phyloP scores from a whole-genome alignment of 2,888 invertebrate species.

The Mayetiola destructor region DNA sequence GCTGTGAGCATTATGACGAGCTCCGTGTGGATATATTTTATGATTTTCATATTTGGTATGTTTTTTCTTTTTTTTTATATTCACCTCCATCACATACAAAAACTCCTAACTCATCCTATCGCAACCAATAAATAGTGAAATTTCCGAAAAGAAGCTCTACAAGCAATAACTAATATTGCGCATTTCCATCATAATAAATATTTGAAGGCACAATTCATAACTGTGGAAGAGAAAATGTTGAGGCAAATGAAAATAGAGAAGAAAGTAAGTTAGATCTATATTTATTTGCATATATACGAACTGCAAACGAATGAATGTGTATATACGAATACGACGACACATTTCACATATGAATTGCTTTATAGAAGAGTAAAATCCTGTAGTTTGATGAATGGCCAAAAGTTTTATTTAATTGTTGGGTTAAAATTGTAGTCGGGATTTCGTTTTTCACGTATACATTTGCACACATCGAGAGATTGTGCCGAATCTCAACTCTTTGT shows the following conservation, averaged over 20 bases:
- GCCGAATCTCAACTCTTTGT: too few species aligned
- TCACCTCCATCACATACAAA: neutral
- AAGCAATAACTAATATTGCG: constrained; percentile 4
- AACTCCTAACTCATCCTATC: neutral
- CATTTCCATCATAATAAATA: constrained; percentile 9
- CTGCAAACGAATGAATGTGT: too few species aligned
- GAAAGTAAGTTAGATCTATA: neutral
- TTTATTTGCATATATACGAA: constrained; percentile 11
- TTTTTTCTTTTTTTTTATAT: neutral
- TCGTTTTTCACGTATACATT: constrained; percentile 8
- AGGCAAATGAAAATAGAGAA: neutral
- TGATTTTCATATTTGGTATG: neutral
- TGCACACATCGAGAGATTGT: constrained; percentile 3
- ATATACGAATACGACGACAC: too few species aligned
- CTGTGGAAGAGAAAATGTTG: neutral
- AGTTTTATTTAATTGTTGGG: constrained; percentile 19
- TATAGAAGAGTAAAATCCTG: constrained; percentile 15
- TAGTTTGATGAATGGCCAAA: constrained; percentile 19
- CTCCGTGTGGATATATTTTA: constrained; percentile 1
- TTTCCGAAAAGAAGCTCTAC: neutral
- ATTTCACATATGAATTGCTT: constrained; percentile 11
- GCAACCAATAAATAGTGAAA: constrained; percentile 8
- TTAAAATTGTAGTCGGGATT: constrained; percentile 16
- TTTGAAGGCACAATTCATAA: neutral
- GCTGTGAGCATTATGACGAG: constrained; percentile 11